Evolutionary conservation across 1,140 invertebrate species (phyloP).

Genomic region (Mercenaria mercenaria): DNA sequence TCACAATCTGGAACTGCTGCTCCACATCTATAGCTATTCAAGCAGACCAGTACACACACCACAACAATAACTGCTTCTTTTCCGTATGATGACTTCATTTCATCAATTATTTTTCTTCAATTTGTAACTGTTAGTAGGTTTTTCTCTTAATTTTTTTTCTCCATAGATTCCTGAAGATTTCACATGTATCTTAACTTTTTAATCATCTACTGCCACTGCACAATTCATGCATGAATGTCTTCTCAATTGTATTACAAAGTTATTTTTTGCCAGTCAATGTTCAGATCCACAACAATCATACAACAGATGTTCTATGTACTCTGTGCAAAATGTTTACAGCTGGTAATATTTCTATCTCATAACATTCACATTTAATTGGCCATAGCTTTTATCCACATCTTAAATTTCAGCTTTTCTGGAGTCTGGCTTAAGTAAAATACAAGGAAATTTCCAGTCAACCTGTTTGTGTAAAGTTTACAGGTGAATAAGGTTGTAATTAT

Average conservation of each 20-base stretch:
- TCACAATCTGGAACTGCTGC: neutral
- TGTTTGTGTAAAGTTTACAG: neutral
- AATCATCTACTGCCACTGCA: neutral
- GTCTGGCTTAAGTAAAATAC: no score
- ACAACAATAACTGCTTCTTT: neutral
- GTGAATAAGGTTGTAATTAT: neutral
- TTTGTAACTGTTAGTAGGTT: neutral
- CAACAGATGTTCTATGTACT: neutral
- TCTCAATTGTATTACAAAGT: no score
- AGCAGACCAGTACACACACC: neutral
- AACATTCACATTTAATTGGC: neutral
- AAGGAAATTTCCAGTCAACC: neutral
- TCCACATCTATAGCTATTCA: neutral
- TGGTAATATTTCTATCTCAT: neutral
- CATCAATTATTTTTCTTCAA: neutral
- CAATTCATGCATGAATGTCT: neutral
- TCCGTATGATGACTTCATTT: neutral
- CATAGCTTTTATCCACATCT: neutral
- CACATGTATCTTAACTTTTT: neutral
- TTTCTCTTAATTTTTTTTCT: neutral
- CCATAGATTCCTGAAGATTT: neutral
- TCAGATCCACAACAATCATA: neutral
- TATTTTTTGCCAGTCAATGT: neutral
- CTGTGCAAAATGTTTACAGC: neutral
- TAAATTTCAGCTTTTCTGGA: neutral